Conservation (phyloP, 2,113 vertebrate species). For the Hoplias malabaricus region DNA sequence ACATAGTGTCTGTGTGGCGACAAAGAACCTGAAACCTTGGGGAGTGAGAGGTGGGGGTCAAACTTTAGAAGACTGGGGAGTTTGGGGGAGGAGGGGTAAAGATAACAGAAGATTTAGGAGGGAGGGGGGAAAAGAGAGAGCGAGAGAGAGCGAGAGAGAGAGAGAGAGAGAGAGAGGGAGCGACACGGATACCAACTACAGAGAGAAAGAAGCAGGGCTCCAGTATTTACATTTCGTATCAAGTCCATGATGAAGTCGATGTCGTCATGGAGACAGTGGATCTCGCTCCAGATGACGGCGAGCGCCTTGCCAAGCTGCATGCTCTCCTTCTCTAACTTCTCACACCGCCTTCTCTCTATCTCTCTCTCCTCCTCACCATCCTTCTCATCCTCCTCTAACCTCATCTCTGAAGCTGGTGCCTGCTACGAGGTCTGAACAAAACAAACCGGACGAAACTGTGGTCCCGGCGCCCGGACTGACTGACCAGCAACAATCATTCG, state of each 20-base stretch:
- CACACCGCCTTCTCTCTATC: slow-evolving; percentile 31
- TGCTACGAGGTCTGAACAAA: slow-evolving; percentile 56
- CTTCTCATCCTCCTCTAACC: slow-evolving; percentile 17
- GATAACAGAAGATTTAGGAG: background rate
- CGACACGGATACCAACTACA: no score
- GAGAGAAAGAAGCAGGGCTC: background rate
- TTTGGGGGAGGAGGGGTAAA: background rate
- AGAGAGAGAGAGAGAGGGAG: background rate
- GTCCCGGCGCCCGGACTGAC: slow-evolving; percentile 32
- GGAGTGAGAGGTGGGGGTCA: no score
- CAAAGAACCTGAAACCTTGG: background rate
- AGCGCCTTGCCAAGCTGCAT: slow-evolving; percentile 40
- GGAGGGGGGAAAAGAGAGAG: background rate
- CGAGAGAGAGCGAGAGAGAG: background rate
- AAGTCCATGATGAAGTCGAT: slow-evolving; percentile 51
- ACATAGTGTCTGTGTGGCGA: no score
- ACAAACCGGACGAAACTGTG: slow-evolving; percentile 45
- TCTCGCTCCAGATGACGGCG: slow-evolving; percentile 54
- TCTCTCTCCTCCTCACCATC: slow-evolving; percentile 35
- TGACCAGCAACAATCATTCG: background rate
- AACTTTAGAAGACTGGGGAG: background rate
- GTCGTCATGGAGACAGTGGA: slow-evolving; percentile 52
- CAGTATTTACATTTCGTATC: slow-evolving; percentile 53
- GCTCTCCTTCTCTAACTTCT: slow-evolving; percentile 3
- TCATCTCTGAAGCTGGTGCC: slow-evolving; percentile 26